These are phyloP conservation scores for Strix aluco DNA, from an alignment of 2,113 vertebrate genomes.

Conservation along the genomic window DNA sequence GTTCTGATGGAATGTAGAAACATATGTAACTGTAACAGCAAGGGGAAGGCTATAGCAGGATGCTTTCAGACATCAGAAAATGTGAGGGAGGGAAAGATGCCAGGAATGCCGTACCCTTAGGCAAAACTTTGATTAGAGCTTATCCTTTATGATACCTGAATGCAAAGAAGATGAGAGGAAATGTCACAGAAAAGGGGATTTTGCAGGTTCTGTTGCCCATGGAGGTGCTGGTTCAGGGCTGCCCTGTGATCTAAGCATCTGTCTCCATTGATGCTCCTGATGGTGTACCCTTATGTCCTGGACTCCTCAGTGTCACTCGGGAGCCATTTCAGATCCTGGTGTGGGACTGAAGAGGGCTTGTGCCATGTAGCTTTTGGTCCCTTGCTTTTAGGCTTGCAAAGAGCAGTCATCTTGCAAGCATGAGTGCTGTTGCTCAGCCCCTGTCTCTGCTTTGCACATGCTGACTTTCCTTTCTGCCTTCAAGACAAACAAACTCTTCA, in stretches of 20 bases:
- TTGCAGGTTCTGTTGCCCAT: not conserved
- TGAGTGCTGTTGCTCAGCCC: not conserved
- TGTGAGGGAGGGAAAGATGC: not conserved
- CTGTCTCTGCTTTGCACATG: not conserved
- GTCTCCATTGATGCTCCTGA: not conserved
- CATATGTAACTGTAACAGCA: not conserved
- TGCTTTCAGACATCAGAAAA: not conserved
- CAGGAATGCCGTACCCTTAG: not conserved
- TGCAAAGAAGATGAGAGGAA: not conserved
- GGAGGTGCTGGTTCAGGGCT: not conserved
- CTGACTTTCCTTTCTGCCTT: not conserved
- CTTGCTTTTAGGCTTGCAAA: not conserved
- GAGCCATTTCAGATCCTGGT: not conserved
- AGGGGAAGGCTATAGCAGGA: not conserved
- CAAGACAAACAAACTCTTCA: not conserved
- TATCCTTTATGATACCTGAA: not conserved
- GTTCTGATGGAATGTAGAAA: not conserved
- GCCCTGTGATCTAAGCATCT: not conserved
- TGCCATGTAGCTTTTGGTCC: not conserved
- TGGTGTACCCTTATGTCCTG: not conserved
- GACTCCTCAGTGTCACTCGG: accelerated
- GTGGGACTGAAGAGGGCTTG: not conserved
- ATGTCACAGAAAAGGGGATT: not conserved
- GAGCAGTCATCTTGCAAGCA: not conserved
- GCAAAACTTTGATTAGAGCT: not conserved